Evolutionary conservation across 2,888 invertebrate genomes (phyloP), one percentile per base, ranked within the genome.

Genomic region (Plusia festucae): DNA sequence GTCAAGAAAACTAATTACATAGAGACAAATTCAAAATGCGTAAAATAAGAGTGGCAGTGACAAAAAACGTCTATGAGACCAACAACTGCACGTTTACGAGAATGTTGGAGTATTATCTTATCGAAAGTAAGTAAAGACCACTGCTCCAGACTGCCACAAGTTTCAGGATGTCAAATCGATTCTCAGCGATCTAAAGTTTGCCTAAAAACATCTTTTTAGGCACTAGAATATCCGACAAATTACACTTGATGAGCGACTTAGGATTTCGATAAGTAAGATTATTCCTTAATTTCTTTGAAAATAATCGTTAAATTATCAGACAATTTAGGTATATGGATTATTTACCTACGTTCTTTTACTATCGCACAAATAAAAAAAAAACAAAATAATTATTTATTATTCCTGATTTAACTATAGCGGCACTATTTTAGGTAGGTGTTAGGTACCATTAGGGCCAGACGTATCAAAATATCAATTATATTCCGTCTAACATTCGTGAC

Each of bases 111-210:
- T 15, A n/a, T 40, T 20, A 11, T 68, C 11, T 24, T 60, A 65
- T 30, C 40, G 40, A 0, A 30, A 13, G 16, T 13, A 22, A 5
- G 44, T n/a, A 52, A 40, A 44, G 34, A 55, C n/a, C 58, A 30
- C 24, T 27, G 53, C 18, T 56, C 22, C n/a, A 6, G n/a, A 24
- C 40, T 11, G 13, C 13, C 18, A 9, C 16, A 46, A 46, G 46
- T 18, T 46, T 46, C 3, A 9, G 18, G 46, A 44, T 8, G 0
- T 7, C 16, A 30, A 49, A 58, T 22, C 55, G 16, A 20, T 57
- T 20, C 56, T 44, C 16, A 46, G 53, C 60, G 67, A 24, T 20
- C 27, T 20, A n/a, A 53, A 63, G 51, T 56, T 27, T 53, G 13
- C n/a, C 56, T 44, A 49, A 57, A 44, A 40, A 34, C 46, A 34